phyloP scores from a whole-genome alignment of 1,140 invertebrate genomes.

The Riptortus pedestris region DNA sequence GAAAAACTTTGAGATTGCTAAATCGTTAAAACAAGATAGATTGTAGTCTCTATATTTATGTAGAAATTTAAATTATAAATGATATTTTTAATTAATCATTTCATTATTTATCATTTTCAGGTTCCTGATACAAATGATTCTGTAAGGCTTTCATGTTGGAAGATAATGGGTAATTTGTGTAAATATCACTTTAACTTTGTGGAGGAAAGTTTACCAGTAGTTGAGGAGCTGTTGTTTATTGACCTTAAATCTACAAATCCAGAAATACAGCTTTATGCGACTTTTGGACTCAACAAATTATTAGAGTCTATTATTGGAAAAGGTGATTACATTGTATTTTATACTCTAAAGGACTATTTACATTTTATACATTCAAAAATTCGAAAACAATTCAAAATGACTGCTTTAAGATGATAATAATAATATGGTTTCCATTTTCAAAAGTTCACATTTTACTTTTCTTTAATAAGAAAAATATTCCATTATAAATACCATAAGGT shows the following conservation, averaged over 20 bases:
- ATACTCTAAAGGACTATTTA: too few species aligned
- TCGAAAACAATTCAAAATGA: too few species aligned
- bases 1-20: too few species aligned
- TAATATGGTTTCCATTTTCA: too few species aligned
- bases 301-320: not conserved
- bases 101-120: not conserved
- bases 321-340: not conserved
- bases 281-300: not conserved
- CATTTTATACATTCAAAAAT: too few species aligned
- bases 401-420: too few species aligned
- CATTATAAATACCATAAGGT: too few species aligned
- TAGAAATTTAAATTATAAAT: too few species aligned
- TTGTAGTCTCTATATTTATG: too few species aligned
- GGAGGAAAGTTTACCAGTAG: not conserved
- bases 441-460: too few species aligned
- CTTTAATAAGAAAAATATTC: too few species aligned
- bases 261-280: not conserved
- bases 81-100: not conserved
- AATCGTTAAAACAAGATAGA: too few species aligned
- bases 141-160: not conserved
- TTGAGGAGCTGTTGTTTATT: not conserved
- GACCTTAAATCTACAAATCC: not conserved
- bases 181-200: not conserved
- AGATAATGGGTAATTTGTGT: not conserved
- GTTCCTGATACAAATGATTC: not conserved